Conservation (phyloP, 1,140 invertebrate genomes). For the Cyphomyrmex costatus region DNA sequence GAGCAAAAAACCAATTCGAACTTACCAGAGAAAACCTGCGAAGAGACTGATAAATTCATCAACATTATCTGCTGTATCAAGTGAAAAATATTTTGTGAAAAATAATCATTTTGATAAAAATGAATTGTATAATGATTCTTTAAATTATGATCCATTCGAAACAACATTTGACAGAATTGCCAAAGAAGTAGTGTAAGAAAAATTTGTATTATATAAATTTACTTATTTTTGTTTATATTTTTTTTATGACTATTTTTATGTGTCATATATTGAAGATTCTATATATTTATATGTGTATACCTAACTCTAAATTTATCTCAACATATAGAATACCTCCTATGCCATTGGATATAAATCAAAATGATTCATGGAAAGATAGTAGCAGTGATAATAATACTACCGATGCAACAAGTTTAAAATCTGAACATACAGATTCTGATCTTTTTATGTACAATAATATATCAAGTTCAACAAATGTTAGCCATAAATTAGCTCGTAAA, state of each 20-base stretch:
- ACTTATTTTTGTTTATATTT: no score
- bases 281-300: background rate
- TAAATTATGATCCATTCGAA: constrained; percentile 75
- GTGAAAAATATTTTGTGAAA: background rate
- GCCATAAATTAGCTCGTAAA: background rate
- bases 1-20: constrained; percentile 52
- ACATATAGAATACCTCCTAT: constrained; percentile 63
- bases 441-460: background rate
- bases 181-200: constrained; percentile 72
- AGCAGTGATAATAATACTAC: constrained; percentile 36
- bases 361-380: constrained; percentile 32
- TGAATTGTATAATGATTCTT: constrained; percentile 20
- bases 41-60: background rate
- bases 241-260: background rate
- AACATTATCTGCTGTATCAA: background rate
- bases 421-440: background rate
- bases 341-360: constrained; percentile 17
- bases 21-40: constrained; percentile 57
- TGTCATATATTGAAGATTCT: background rate
- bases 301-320: constrained; percentile 24
- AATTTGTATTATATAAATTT: constrained; percentile 26
- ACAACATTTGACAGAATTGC: constrained; percentile 78
- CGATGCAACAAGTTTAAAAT: constrained; percentile 2
- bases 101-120: background rate
- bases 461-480: background rate